Evolutionary conservation across 1,140 invertebrate species (phyloP).

Genomic region (Hyphantria cunea): DNA sequence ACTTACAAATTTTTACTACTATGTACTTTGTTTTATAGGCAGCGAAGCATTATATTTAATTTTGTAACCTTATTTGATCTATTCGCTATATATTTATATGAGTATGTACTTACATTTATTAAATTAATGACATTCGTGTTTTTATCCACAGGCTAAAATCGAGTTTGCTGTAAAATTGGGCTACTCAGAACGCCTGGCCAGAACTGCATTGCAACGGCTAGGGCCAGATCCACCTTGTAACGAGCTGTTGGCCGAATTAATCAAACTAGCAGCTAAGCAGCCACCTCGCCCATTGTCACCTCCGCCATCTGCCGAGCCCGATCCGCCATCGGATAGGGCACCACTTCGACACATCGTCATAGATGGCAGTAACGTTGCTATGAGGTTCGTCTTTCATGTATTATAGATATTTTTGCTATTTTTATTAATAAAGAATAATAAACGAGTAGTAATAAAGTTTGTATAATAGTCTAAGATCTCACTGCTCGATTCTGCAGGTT

Average conservation of each 20-base stretch:
- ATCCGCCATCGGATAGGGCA: conserved; percentile 57
- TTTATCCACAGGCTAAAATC: conserved; percentile 58
- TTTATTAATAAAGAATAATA: too few species aligned
- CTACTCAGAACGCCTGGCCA: conserved; percentile 93
- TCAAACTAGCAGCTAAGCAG: conserved; percentile 86
- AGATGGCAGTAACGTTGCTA: conserved; percentile 98
- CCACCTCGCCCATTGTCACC: conserved; percentile 60
- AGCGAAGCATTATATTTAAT: too few species aligned
- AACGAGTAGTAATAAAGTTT: too few species aligned
- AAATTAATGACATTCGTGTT: neutral
- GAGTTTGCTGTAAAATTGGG: conserved; percentile 88
- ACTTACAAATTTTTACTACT: too few species aligned
- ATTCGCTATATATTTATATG: too few species aligned
- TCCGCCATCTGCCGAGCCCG: conserved; percentile 51
- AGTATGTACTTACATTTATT: neutral
- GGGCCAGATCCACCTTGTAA: conserved; percentile 93
- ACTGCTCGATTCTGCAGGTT: too few species aligned
- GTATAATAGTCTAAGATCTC: too few species aligned
- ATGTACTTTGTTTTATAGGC: too few species aligned
- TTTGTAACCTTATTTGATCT: too few species aligned
- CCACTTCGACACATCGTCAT: conserved; percentile 93
- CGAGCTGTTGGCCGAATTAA: conserved; percentile 91
- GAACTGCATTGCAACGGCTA: conserved; percentile 91
- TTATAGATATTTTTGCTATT: too few species aligned
- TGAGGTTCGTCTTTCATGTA: conserved; percentile 85